Percentiles rank a stretch among this genome's conserved stretches.
Evolutionary conservation across 1,140 invertebrate genomes (phyloP).

Genomic region (Nymphalis io): DNA sequence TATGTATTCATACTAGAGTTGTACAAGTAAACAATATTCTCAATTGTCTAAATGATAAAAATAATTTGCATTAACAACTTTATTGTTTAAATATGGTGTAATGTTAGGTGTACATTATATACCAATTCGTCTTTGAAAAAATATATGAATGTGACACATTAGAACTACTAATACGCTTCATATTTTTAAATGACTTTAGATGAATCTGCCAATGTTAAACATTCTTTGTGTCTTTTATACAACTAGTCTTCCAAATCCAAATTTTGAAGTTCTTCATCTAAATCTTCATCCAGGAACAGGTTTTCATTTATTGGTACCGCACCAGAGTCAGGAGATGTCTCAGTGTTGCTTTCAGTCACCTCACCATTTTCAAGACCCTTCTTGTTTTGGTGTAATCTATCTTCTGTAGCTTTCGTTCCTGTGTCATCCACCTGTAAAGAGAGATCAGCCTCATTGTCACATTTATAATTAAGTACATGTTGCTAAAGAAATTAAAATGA

Average conservation of each 20-base stretch:
- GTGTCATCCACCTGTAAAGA: constrained; percentile 79
- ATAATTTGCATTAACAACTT: too few relatives aligned
- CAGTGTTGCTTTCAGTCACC: constrained; percentile 41
- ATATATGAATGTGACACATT: too few relatives aligned
- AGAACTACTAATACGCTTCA: too few relatives aligned
- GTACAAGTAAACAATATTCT: too few relatives aligned
- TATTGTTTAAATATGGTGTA: too few relatives aligned
- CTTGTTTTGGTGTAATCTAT: constrained; percentile 68
- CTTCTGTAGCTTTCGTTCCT: constrained; percentile 82
- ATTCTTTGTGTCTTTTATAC: background rate
- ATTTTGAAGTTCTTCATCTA: constrained; percentile 92
- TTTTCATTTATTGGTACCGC: constrained; percentile 95
- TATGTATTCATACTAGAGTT: too few relatives aligned
- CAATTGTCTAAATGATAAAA: too few relatives aligned
- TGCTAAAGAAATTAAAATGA: too few relatives aligned
- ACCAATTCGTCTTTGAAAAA: too few relatives aligned
- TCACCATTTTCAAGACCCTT: constrained; percentile 67
- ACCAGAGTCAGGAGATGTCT: constrained; percentile 43
- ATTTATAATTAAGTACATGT: too few relatives aligned
- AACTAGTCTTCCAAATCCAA: constrained; percentile 84
- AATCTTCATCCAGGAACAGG: constrained; percentile 94
- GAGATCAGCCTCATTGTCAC: too few relatives aligned
- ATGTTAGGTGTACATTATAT: too few relatives aligned
- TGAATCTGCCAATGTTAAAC: background rate
- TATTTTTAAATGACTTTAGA: background rate